These are phyloP conservation scores for Spodoptera littoralis DNA, from an alignment of 2,888 invertebrate species.

Conservation along the genomic window DNA sequence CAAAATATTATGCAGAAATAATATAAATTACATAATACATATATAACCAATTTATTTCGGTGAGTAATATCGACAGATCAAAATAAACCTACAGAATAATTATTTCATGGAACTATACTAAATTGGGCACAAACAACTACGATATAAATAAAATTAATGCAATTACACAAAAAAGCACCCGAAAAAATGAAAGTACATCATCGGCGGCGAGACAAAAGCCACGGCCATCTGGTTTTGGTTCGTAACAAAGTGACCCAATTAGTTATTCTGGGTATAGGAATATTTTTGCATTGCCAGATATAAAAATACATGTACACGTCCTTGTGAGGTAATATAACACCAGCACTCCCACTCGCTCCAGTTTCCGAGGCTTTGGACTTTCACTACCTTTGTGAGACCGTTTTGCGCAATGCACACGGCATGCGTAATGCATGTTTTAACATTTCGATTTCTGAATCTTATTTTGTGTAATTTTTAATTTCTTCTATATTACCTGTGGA, in stretches of 20 bases:
- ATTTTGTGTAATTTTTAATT: slow-evolving; percentile 1
- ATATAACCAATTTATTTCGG: too few species aligned
- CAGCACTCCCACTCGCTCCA: slow-evolving; percentile 81
- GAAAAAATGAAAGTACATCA: slow-evolving; percentile 37
- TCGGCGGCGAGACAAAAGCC: slow-evolving; percentile 27
- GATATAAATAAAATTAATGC: slow-evolving; percentile 5
- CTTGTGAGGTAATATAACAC: slow-evolving; percentile 77
- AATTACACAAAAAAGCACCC: slow-evolving; percentile 17
- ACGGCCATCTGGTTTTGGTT: slow-evolving; percentile 22
- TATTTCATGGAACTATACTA: too few species aligned
- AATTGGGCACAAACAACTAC: slow-evolving; percentile 1
- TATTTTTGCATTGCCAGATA: slow-evolving; percentile 45
- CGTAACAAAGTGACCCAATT: slow-evolving; percentile 32
- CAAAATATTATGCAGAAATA: too few species aligned
- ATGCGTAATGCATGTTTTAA: slow-evolving; percentile 56
- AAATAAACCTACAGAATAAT: too few species aligned
- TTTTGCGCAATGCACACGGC: slow-evolving; percentile 75
- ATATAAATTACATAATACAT: too few species aligned
- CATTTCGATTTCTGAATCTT: slow-evolving; percentile 6
- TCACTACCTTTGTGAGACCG: slow-evolving; percentile 83
- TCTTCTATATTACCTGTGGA: not conserved
- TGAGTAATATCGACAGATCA: too few species aligned
- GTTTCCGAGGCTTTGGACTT: slow-evolving; percentile 79
- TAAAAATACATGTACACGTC: slow-evolving; percentile 74
- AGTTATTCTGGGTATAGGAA: slow-evolving; percentile 38